Evolutionary conservation across 2,113 vertebrate species (phyloP).

Genomic region (Gymnobelideus leadbeateri): DNA sequence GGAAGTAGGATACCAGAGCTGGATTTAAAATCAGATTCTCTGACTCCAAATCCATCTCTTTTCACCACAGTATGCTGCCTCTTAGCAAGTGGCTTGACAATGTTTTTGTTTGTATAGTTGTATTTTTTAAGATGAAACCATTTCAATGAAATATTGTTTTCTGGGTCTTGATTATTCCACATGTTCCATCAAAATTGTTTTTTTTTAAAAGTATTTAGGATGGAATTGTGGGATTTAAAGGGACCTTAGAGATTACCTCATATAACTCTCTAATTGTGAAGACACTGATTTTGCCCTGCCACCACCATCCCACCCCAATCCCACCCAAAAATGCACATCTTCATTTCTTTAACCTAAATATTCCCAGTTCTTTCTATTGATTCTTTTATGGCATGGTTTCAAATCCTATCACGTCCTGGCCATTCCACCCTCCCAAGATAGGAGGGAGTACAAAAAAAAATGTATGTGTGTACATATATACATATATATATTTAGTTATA

Average conservation of each 20-base stretch:
- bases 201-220: background rate
- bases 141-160: background rate
- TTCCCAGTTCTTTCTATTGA: background rate
- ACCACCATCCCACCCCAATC: background rate
- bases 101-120: background rate
- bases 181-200: background rate
- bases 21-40: background rate
- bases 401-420: background rate
- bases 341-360: background rate
- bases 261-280: background rate
- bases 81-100: background rate
- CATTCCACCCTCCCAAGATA: background rate
- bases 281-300: background rate
- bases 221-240: background rate
- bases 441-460: background rate
- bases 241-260: background rate
- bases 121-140: background rate
- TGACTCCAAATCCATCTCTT: background rate
- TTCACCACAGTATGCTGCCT: background rate
- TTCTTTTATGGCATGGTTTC: background rate
- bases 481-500: background rate
- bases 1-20: constrained; percentile 7
- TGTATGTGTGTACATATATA: too few relatives aligned
- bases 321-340: background rate
- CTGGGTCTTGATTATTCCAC: background rate